Evolutionary conservation across 1,140 invertebrate species (phyloP).

Genomic region (Armadillidium nasatum): DNA sequence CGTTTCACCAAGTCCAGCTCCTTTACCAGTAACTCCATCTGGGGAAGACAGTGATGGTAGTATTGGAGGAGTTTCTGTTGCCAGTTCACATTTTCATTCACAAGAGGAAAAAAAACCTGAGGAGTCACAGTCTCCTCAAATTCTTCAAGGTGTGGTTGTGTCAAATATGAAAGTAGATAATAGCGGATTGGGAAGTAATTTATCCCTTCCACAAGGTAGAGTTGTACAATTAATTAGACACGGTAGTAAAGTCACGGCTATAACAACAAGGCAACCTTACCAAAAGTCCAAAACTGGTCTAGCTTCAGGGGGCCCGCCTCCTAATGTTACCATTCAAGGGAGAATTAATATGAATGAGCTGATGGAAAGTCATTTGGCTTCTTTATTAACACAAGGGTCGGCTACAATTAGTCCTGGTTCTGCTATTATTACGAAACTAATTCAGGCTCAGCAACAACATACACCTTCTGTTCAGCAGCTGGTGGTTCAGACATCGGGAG

Average conservation of each 20-base stretch:
- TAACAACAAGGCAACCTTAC: conserved; percentile 40
- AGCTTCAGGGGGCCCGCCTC: conserved; percentile 40
- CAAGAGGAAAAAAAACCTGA: conserved; percentile 25
- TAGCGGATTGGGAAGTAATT: conserved; percentile 28
- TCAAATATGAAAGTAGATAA: conserved; percentile 43
- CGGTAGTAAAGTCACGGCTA: conserved; percentile 42
- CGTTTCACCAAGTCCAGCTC: conserved; percentile 50
- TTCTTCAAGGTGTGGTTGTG: conserved; percentile 40
- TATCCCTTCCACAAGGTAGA: conserved; percentile 37
- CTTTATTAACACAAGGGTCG: conserved; percentile 32
- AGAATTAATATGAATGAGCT: conserved; percentile 43
- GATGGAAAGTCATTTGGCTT: conserved; percentile 44
- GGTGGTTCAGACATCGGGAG: conserved; percentile 35
- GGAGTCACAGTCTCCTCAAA: conserved; percentile 27
- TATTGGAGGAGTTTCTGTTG: conserved; percentile 18
- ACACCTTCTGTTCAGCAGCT: conserved; percentile 35
- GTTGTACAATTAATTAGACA: conserved; percentile 42
- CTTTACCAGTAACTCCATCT: conserved; percentile 14
- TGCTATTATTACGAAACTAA: conserved; percentile 36
- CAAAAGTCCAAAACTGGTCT: conserved; percentile 33
- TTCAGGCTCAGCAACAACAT: conserved; percentile 34
- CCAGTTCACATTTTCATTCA: not conserved
- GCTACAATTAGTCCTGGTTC: conserved; percentile 28
- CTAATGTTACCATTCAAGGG: conserved; percentile 44
- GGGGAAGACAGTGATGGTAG: conserved; percentile 35